Percentiles rank a stretch among this genome's conserved stretches.
phyloP scores from a whole-genome alignment of 2,797 vertebrate genomes.

The Salmo trutta region DNA sequence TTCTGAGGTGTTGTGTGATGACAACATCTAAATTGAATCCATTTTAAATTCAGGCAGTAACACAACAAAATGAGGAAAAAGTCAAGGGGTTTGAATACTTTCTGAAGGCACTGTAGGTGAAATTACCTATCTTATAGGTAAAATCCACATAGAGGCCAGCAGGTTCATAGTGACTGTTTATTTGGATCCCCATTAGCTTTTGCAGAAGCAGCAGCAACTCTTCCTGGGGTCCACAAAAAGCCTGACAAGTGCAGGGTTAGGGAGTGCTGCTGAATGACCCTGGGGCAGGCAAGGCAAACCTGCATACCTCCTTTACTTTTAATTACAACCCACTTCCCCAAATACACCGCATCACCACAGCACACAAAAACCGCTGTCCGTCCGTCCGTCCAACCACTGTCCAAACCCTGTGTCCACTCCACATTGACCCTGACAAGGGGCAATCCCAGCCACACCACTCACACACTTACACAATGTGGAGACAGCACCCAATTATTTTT shows the following conservation, averaged over 20 bases:
- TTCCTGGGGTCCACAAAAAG: too few relatives aligned
- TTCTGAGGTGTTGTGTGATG: too few relatives aligned
- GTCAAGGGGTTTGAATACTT: too few relatives aligned
- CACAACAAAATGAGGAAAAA: too few relatives aligned
- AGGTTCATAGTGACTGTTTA: too few relatives aligned
- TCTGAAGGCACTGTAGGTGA: too few relatives aligned
- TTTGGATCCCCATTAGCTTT: too few relatives aligned
- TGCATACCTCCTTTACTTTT: conserved; percentile 45
- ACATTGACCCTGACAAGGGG: neutral
- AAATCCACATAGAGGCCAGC: too few relatives aligned
- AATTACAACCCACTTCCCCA: conserved; percentile 38
- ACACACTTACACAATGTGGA: neutral
- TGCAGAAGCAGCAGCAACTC: too few relatives aligned
- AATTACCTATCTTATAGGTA: too few relatives aligned
- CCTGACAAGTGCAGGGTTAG: neutral
- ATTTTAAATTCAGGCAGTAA: too few relatives aligned
- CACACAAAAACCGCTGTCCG: conserved; percentile 5
- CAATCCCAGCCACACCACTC: neutral
- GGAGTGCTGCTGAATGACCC: conserved; percentile 31
- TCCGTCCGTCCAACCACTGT: neutral
- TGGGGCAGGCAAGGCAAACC: conserved; percentile 28
- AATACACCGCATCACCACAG: conserved; percentile 23
- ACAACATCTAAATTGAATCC: too few relatives aligned
- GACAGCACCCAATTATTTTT: neutral
- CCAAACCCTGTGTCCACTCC: neutral